Percentiles rank a stretch among this genome's conserved stretches.
Evolutionary conservation across 2,888 invertebrate species (phyloP).

Genomic region (Heliothis peltigera): DNA sequence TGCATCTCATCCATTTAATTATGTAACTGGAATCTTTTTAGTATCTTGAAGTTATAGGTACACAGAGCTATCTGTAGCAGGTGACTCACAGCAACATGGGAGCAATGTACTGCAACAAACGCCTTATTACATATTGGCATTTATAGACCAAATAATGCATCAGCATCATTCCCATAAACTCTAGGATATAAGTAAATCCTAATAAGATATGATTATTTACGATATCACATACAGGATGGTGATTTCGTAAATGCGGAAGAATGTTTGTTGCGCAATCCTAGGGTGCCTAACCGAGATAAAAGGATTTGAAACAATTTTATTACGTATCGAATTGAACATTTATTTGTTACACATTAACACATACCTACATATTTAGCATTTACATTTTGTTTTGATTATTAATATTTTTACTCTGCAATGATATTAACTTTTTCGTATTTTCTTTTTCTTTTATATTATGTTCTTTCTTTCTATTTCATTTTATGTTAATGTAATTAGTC

Average conservation of each 20-base stretch:
- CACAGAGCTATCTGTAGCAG: neutral
- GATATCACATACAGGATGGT: constrained; percentile 13
- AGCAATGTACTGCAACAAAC: constrained; percentile 13
- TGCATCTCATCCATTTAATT: neutral
- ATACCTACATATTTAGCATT: too few species aligned
- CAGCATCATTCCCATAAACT: constrained; percentile 28
- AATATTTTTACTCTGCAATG: too few species aligned
- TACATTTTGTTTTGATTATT: too few species aligned
- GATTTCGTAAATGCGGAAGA: constrained; percentile 6
- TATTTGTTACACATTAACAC: too few species aligned
- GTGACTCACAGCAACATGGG: constrained; percentile 33
- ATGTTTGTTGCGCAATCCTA: constrained; percentile 30
- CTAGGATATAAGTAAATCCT: constrained; percentile 24
- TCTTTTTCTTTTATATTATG: too few species aligned
- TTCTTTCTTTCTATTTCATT: too few species aligned
- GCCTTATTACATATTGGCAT: constrained; percentile 18
- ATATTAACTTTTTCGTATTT: too few species aligned
- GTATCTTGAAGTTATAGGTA: neutral
- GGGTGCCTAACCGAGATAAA: neutral
- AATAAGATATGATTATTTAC: neutral
- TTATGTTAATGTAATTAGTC: too few species aligned
- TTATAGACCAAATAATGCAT: constrained; percentile 23
- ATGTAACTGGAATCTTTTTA: neutral
- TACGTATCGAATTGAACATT: too few species aligned
- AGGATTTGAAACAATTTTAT: constrained; percentile 7